Percentiles rank a stretch among this genome's conserved stretches.
phyloP scores from a whole-genome alignment of 2,888 invertebrate species.

The Zootermopsis nevadensis region DNA sequence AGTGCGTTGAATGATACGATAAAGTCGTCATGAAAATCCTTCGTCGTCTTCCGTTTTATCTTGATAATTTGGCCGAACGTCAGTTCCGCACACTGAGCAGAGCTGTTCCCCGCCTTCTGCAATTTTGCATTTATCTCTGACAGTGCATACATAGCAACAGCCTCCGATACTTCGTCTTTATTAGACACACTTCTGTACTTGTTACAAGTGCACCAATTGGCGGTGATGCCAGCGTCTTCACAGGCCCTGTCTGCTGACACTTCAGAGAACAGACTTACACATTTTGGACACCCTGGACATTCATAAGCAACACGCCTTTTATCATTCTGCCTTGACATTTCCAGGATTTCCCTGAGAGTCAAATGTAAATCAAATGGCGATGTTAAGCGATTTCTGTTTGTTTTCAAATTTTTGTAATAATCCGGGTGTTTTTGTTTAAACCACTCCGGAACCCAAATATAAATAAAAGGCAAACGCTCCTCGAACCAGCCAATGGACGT shows the following conservation, averaged over 20 bases:
- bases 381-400: constrained; percentile 54
- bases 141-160: not conserved
- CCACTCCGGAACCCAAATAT: constrained; percentile 54
- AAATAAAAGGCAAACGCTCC: constrained; percentile 57
- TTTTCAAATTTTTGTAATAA: constrained; percentile 53
- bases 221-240: constrained; percentile 46
- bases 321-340: not conserved
- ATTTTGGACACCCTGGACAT: constrained; percentile 24
- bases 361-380: constrained; percentile 57
- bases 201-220: constrained; percentile 45
- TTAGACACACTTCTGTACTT: constrained; percentile 27
- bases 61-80: constrained; percentile 6
- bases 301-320: not conserved
- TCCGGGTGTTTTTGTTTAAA: constrained; percentile 50
- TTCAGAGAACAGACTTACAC: constrained; percentile 43
- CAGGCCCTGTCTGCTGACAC: constrained; percentile 41
- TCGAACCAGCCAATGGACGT: constrained; percentile 57
- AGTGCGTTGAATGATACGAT: constrained; percentile 57
- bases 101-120: not conserved
- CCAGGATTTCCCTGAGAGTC: constrained; percentile 49
- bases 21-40: constrained; percentile 52
- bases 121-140: constrained; percentile 10
- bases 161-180: not conserved
- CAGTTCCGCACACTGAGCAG: constrained; percentile 22
- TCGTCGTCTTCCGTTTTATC: not conserved